Base-by-base conservation (phyloP, 2,888 invertebrate species). In the Cancer borealis region DNA sequence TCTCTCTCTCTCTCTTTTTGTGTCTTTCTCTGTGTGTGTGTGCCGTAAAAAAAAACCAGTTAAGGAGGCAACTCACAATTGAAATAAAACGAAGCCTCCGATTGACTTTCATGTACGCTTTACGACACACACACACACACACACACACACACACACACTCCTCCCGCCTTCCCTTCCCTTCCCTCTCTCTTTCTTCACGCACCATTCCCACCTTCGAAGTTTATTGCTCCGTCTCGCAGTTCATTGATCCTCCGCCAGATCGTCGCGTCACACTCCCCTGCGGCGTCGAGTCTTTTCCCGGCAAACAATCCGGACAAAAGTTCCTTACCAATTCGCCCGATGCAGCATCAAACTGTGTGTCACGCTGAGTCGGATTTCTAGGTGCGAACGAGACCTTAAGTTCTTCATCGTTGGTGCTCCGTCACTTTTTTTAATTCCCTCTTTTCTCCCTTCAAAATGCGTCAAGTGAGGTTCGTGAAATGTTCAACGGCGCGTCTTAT, bases 211-310 rank as follows among this genome's bases (percentile, higher is more conserved):
- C 60, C 21, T 60, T 60, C 21, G 60, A 26, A 79, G 26, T 79
- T 79, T 79, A 79, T 79, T 79, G 73, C 73, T 79, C 26, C 73
- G 73, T 79, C 73, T 79, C 26, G 73, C 73, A n/a, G 73, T 26
- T 26, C 73, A 79, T 79, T 79, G 73, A 79, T 79, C 73, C 73
- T 79, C 73, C 73, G 6, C 73, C 73, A 10, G 73, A 79, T 79
- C 73, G 73, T 79, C 73, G 26, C 73, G n/a, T 30, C n/a, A 21
- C 73, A 21, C 73, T 79, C n/a, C n/a, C n/a, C 26, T 26, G 73
- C n/a, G 73, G 73, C 73, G 10, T 26, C 10, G 73, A 6, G 26
- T 79, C 73, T 79, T 6, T 79, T 10, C 60, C 30, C 26, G 73
- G 6, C 73, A 26, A 79, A 79, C 73, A 79, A 26, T n/a, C 21